These are phyloP conservation scores for Saccostrea glomerata DNA, from an alignment of 1,140 invertebrate species.

Conservation along the genomic window DNA sequence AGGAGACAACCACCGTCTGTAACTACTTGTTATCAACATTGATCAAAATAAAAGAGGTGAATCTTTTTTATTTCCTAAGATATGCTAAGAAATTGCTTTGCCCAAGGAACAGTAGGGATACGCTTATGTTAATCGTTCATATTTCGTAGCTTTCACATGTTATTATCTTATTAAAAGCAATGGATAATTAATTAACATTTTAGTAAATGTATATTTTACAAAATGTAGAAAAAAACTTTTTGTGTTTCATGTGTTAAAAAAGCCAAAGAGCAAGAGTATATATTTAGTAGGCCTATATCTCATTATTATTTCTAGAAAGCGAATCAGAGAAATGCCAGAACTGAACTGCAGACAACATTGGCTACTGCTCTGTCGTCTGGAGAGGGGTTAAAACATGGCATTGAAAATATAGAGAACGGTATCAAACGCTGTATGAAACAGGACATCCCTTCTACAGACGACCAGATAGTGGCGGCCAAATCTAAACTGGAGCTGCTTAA, in stretches of 20 bases:
- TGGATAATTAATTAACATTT: too few species aligned
- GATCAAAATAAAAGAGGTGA: background rate
- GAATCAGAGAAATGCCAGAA: conserved; percentile 3
- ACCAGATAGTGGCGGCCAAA: background rate
- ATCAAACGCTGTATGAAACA: background rate
- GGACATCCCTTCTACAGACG: background rate
- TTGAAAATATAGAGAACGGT: conserved; percentile 11
- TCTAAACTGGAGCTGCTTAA: conserved; percentile 6
- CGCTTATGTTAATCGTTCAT: too few species aligned
- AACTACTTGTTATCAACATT: conserved; percentile 55
- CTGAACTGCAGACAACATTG: background rate
- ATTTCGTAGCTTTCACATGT: too few species aligned
- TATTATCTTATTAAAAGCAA: too few species aligned
- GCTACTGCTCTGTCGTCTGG: background rate
- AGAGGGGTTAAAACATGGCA: background rate
- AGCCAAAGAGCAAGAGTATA: too few species aligned
- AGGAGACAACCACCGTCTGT: conserved; percentile 42
- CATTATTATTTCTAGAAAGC: background rate
- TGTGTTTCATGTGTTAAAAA: too few species aligned
- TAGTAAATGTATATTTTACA: too few species aligned
- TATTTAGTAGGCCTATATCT: too few species aligned
- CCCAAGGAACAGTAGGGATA: too few species aligned
- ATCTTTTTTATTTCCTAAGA: background rate
- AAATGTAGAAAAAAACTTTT: too few species aligned
- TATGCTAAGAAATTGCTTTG: background rate